Conservation (phyloP, 2,888 invertebrate species). For the Melinopterus prodromus region DNA sequence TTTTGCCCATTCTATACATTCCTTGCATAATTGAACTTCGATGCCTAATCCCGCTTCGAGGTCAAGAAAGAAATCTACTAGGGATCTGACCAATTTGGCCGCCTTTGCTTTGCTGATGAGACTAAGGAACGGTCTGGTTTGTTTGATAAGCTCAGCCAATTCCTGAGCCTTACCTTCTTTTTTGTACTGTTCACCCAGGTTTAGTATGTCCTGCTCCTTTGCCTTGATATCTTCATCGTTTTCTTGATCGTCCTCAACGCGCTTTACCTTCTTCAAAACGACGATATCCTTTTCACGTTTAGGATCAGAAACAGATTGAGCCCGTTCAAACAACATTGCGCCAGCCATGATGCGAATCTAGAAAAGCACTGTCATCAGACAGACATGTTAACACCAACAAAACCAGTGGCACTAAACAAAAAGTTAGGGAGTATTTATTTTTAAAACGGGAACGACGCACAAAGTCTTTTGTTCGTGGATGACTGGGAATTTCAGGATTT, state of each 20-base stretch:
- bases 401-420: constrained; percentile 35
- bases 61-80: constrained; percentile 97
- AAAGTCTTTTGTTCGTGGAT: constrained; percentile 19
- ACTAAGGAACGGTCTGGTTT: constrained; percentile 93
- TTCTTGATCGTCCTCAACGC: constrained; percentile 79
- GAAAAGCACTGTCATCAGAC: constrained; percentile 62
- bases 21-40: constrained; percentile 91
- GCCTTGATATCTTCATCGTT: constrained; percentile 89
- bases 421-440: background rate
- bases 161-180: constrained; percentile 94
- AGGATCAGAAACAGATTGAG: constrained; percentile 77
- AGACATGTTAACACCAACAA: constrained; percentile 33
- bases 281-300: constrained; percentile 80
- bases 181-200: constrained; percentile 91
- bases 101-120: constrained; percentile 99
- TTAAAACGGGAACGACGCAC: constrained; percentile 11
- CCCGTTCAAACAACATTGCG: constrained; percentile 88
- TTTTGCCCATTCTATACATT: constrained; percentile 99
- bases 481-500: constrained; percentile 11
- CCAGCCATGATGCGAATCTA: constrained; percentile 77
- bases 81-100: constrained; percentile 94
- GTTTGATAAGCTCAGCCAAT: constrained; percentile 90
- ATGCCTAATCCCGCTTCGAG: constrained; percentile 96
- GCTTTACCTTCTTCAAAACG: constrained; percentile 79
- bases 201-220: constrained; percentile 93